Base-by-base conservation (phyloP, 2,113 vertebrate species). In the Thymallus thymallus region DNA sequence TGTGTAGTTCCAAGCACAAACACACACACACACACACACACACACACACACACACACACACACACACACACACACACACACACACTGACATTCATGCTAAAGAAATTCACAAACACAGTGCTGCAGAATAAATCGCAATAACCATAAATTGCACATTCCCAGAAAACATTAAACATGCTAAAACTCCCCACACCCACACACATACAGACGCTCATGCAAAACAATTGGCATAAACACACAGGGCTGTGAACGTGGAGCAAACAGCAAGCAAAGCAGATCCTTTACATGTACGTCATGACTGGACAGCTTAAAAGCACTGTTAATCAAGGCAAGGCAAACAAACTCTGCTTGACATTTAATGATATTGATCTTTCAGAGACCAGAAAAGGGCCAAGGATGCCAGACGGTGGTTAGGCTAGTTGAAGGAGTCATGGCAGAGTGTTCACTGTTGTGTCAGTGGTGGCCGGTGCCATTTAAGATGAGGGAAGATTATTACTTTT, bases 291-390 rank as follows among this genome's bases (percentile, higher is more conserved):
- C 63, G 35, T 76, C 68, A 68, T 48, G 70, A 56, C 16, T 45
- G 66, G 76, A 77, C 76, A 62, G 76, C 65, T 73, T 72, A 72
- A 72, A 72, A 72, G 76, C 70, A 29, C 12, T 24, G 62, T 30
- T 72, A 67, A 60, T 79, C 68, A 69, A 60, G 32, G 46, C 61
- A 46, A 18, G 62, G 72, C 61, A 46, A 56, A 69, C 68, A 24
- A 69, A 69, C 46, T 60, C 32, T 48, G 60, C 24, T 64, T 73
- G 63, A 56, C 63, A 67, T 66, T 30, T 65, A 60, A 23, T 58
- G 29, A 74, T 48, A 29, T 65, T 65, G 45, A 73, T 73, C 61
- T 56, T 30, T 66, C n/a, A 20, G 58, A 67, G 48, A 30, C 24
- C 62, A 30, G 55, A 22, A 58, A 58, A 29, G 13, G 51, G n/a